These are phyloP conservation scores for Athalia cordata DNA, from an alignment of 2,888 invertebrate species.

Conservation along the genomic window DNA sequence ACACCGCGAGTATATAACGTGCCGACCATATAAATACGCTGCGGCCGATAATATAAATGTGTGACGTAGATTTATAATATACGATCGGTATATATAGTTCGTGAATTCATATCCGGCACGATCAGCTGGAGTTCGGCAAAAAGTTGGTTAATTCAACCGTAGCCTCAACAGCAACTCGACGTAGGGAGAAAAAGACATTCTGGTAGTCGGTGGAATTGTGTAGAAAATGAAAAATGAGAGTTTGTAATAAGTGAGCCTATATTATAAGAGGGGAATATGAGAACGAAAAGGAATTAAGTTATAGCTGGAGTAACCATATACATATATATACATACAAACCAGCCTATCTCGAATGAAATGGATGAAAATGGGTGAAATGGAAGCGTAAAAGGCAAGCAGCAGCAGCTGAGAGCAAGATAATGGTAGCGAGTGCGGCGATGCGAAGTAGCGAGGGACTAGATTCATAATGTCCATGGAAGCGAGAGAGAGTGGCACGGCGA, in stretches of 20 bases:
- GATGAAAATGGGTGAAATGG: constrained; percentile 28
- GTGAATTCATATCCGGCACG: not conserved
- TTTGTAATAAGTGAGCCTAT: constrained; percentile 20
- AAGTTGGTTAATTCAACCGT: no score
- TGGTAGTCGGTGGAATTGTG: no score
- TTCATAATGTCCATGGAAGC: constrained; percentile 27
- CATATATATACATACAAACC: not conserved
- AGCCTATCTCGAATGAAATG: constrained; percentile 32
- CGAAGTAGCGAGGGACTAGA: constrained; percentile 10
- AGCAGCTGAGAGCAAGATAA: not conserved
- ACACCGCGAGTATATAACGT: not conserved
- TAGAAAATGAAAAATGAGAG: no score
- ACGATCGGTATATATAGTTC: not conserved
- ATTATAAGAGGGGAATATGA: constrained; percentile 23
- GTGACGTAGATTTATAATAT: not conserved
- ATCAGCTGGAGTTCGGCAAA: no score
- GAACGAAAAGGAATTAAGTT: constrained; percentile 12
- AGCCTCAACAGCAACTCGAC: not conserved
- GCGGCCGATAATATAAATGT: not conserved
- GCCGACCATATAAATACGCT: not conserved
- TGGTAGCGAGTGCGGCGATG: constrained; percentile 7
- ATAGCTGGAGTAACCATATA: not conserved
- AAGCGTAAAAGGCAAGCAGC: constrained; percentile 23
- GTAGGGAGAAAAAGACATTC: not conserved
- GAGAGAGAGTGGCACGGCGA: constrained; percentile 25